Conservation (phyloP, 2,797 vertebrate genomes). For the Tapirus indicus region DNA sequence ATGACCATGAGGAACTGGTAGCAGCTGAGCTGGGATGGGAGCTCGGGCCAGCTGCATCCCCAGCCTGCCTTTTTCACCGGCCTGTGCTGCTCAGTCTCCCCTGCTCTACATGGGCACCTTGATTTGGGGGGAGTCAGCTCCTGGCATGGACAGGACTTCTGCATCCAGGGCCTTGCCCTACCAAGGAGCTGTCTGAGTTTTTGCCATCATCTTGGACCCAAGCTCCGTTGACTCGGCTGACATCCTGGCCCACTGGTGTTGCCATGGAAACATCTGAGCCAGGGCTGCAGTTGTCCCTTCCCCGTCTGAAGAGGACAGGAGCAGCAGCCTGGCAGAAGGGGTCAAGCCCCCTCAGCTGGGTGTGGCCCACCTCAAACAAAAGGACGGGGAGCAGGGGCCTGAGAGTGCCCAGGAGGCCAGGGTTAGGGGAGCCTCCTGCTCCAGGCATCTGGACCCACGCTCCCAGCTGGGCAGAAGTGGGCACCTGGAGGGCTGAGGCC, state of each 20-base stretch:
- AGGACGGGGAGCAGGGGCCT: background rate
- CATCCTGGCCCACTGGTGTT: background rate
- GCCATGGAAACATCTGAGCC: background rate
- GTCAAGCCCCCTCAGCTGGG: rapidly evolving
- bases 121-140: background rate
- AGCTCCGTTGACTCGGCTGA: background rate
- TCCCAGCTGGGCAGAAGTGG: background rate
- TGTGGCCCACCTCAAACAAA: background rate
- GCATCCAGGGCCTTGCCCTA: background rate
- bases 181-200: background rate
- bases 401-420: background rate
- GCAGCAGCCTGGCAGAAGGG: background rate
- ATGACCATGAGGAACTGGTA: rapidly evolving
- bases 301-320: background rate
- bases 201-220: rapidly evolving
- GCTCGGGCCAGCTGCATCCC: background rate
- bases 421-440: background rate
- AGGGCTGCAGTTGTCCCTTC: rapidly evolving
- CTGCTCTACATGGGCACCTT: rapidly evolving
- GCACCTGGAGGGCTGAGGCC: rapidly evolving
- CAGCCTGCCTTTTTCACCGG: background rate
- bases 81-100: rapidly evolving
- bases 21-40: background rate
- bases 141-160: background rate
- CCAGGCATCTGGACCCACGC: background rate